Percentiles rank a stretch among this genome's conserved stretches.
These are phyloP conservation scores for Drosophila parvula DNA, from an alignment of 1,140 invertebrate genomes.

Conservation along the genomic window DNA sequence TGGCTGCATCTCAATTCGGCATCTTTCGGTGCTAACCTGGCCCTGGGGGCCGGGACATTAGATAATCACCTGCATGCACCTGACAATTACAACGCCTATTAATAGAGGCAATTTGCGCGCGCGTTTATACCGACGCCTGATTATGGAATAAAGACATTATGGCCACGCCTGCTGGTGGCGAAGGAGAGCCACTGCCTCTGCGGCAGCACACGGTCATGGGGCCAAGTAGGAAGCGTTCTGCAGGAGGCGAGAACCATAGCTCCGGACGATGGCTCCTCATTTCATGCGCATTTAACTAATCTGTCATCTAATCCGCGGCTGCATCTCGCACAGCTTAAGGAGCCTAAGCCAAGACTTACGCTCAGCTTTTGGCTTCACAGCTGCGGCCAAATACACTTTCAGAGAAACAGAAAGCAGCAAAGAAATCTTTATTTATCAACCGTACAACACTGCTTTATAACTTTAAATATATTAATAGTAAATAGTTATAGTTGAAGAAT, in stretches of 20 bases:
- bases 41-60: conserved; percentile 12
- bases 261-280: conserved; percentile 56
- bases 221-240: conserved; percentile 59
- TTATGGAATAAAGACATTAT: conserved; percentile 78
- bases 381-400: not conserved
- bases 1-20: not conserved
- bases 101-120: conserved; percentile 59
- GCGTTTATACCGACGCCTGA: conserved; percentile 57
- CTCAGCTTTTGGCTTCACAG: not conserved
- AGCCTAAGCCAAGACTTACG: conserved; percentile 25
- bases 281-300: conserved; percentile 81
- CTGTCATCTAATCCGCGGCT: conserved; percentile 74
- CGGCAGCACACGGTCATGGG: conserved; percentile 37
- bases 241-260: conserved; percentile 19
- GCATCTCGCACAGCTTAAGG: conserved; percentile 58
- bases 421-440: not conserved
- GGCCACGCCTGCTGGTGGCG: conserved; percentile 45
- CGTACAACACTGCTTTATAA: not conserved
- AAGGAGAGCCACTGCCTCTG: not conserved
- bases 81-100: conserved; percentile 71
- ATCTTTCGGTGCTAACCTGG: conserved; percentile 17
- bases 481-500: too few species aligned
- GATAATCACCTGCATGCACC: conserved; percentile 70
- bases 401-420: not conserved
- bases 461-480: too few species aligned